Conservation (phyloP, 2,888 invertebrate genomes). For the Lasius fuliginosus region DNA sequence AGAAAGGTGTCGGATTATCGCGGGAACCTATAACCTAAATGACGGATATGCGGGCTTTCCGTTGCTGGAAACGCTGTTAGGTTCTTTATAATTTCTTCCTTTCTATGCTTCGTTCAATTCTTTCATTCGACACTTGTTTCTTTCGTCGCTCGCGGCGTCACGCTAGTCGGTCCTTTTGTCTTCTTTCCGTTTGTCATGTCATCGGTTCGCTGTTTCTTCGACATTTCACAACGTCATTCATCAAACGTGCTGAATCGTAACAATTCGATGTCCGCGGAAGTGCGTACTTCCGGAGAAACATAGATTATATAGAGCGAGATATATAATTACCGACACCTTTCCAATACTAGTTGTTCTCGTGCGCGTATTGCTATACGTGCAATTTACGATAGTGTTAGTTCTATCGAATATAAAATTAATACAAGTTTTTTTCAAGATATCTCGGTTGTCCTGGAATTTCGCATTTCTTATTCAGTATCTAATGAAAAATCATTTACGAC, state of each 20-base stretch:
- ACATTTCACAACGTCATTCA: constrained; percentile 41
- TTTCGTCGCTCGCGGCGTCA: constrained; percentile 26
- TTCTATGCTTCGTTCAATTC: constrained; percentile 4
- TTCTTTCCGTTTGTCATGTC: constrained; percentile 43
- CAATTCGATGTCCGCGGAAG: constrained; percentile 36
- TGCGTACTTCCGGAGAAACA: constrained; percentile 37
- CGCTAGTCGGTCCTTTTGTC: constrained; percentile 28
- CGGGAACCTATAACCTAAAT: background rate
- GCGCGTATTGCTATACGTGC: background rate
- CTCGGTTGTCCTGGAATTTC: background rate
- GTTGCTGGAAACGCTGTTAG: background rate
- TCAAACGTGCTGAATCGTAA: constrained; percentile 37
- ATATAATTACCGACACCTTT: constrained; percentile 29
- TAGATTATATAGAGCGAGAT: constrained; percentile 25
- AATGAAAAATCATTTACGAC: background rate
- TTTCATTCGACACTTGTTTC: constrained; percentile 10
- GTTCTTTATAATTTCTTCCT: constrained; percentile 31
- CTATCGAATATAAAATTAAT: background rate
- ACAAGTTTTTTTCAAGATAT: background rate
- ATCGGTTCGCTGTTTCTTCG: constrained; percentile 12
- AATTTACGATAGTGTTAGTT: background rate
- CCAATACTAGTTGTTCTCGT: background rate
- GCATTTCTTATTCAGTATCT: constrained; percentile 14
- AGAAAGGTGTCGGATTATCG: background rate
- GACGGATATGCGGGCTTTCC: background rate